These are phyloP conservation scores for Geodia barretti DNA, from an alignment of 37 sponge, comb jelly and placozoan genomes.

Conservation along the genomic window DNA sequence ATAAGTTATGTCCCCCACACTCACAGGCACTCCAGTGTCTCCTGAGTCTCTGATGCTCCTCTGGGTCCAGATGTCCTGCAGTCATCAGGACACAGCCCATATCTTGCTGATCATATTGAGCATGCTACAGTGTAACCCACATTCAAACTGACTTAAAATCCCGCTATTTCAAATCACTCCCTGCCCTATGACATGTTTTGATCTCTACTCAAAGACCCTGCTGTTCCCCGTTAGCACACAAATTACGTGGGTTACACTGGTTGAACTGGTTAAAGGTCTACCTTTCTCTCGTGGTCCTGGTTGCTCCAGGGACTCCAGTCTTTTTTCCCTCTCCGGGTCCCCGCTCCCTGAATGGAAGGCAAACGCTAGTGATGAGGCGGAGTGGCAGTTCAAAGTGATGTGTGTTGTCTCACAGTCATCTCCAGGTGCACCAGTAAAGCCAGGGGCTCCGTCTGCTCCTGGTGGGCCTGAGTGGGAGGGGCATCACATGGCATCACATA, in stretches of 20 bases:
- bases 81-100: not conserved
- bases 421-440: conserved; percentile 64
- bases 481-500: no score
- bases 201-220: no score
- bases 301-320: conserved; percentile 60
- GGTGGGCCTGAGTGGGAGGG: conserved; percentile 41
- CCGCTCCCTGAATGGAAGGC: conserved; percentile 30
- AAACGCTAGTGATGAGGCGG: no score
- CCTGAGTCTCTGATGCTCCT: conserved; percentile 59
- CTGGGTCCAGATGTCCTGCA: conserved; percentile 38
- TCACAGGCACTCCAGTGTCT: conserved; percentile 46
- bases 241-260: not conserved
- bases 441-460: conserved; percentile 63
- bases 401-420: conserved; percentile 56
- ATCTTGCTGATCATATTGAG: no score
- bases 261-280: not conserved
- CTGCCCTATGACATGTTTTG: no score
- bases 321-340: no score
- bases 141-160: no score
- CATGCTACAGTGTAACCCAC: no score
- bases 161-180: no score
- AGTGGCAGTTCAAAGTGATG: no score
- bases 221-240: no score
- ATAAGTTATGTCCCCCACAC: not conserved
- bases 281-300: conserved; percentile 55